These are phyloP conservation scores for Apocrypta bakeri DNA, from an alignment of 1,140 invertebrate species.

Conservation along the genomic window DNA sequence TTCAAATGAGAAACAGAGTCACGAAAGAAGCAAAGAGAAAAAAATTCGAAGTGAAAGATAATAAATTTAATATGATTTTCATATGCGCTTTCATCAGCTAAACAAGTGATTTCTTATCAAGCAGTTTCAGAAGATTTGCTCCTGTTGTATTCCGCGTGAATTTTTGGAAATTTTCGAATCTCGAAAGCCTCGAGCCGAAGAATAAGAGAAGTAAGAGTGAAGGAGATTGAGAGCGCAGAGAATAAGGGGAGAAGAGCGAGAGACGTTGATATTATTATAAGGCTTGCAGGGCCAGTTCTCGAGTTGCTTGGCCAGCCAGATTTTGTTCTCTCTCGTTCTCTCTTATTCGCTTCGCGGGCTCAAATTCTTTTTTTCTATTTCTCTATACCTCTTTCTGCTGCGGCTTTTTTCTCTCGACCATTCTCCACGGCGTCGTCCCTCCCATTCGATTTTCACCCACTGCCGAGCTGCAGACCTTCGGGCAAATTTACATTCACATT, in stretches of 20 bases:
- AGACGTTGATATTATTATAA: slow-evolving; percentile 58
- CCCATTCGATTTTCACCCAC: slow-evolving; percentile 57
- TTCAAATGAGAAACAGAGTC: slow-evolving; percentile 31
- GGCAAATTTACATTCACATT: slow-evolving; percentile 56
- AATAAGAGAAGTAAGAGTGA: not conserved
- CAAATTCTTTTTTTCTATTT: slow-evolving; percentile 8
- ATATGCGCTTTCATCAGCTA: slow-evolving; percentile 43
- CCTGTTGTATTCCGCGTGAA: not conserved
- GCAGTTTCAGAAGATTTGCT: too few relatives aligned
- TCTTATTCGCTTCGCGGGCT: not conserved
- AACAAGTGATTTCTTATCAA: too few relatives aligned
- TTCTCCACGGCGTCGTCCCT: slow-evolving; percentile 38
- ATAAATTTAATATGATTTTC: slow-evolving; percentile 50
- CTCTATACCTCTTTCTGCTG: not conserved
- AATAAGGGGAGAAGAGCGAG: slow-evolving; percentile 40
- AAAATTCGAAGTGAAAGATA: slow-evolving; percentile 24
- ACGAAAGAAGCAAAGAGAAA: not conserved
- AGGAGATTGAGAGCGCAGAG: slow-evolving; percentile 10
- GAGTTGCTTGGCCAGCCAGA: slow-evolving; percentile 34
- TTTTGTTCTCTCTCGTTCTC: slow-evolving; percentile 36
- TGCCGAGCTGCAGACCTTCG: slow-evolving; percentile 54
- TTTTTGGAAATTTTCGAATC: slow-evolving; percentile 16
- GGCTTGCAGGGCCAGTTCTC: slow-evolving; percentile 58
- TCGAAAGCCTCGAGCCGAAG: not conserved
- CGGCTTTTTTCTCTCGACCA: not conserved